Conservation (phyloP, 2,888 invertebrate species). For the Ptychoptera albimana region DNA sequence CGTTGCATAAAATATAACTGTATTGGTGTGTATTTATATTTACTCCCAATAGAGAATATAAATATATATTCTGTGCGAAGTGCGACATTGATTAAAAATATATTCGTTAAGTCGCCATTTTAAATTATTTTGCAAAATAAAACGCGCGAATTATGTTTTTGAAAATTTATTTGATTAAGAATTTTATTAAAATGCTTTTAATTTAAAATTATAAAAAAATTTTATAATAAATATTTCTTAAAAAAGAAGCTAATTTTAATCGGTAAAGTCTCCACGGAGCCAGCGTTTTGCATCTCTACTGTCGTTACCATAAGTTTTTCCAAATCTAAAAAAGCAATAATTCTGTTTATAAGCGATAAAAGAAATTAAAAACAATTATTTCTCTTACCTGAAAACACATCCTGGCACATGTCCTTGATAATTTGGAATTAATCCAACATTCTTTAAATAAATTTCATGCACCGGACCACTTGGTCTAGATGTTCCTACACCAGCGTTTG, state of each 20-base stretch:
- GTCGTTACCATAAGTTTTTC: conserved; percentile 59
- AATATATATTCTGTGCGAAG: too few relatives aligned
- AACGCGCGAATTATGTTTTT: too few relatives aligned
- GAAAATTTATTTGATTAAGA: too few relatives aligned
- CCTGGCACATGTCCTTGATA: conserved; percentile 70
- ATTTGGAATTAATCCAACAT: conserved; percentile 57
- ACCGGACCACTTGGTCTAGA: conserved; percentile 17
- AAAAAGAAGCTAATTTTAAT: not conserved
- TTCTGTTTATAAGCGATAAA: not conserved
- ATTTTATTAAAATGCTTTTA: too few relatives aligned
- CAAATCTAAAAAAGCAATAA: conserved; percentile 36
- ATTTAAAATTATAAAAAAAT: too few relatives aligned
- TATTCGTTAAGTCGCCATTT: too few relatives aligned
- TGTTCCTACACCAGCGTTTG: conserved; percentile 18
- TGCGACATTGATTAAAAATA: too few relatives aligned
- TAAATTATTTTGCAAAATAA: too few relatives aligned
- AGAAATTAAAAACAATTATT: not conserved
- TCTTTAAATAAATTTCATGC: conserved; percentile 53
- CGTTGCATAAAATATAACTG: too few relatives aligned
- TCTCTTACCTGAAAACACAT: conserved; percentile 44
- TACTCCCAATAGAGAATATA: too few relatives aligned
- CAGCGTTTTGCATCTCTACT: conserved; percentile 58
- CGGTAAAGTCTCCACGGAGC: conserved; percentile 25
- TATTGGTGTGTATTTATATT: too few relatives aligned
- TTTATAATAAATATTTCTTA: not conserved